Conservation (phyloP, 2,888 invertebrate genomes). For the Thera obeliscata region DNA sequence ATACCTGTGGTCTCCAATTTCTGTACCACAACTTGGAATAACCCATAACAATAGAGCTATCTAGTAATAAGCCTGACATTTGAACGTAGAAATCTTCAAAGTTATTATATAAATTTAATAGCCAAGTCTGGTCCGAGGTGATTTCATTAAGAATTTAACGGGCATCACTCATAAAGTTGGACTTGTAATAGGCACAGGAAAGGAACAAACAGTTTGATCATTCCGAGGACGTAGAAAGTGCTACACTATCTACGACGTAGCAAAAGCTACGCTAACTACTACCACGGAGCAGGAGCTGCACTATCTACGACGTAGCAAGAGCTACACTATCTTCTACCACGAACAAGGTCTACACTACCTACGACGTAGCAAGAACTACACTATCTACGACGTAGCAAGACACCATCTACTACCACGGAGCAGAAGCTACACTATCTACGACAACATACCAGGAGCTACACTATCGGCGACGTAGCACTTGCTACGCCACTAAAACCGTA, state of each 20-base stretch:
- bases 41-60: background rate
- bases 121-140: slow-evolving; percentile 23
- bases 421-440: background rate
- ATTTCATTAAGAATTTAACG: slow-evolving; percentile 32
- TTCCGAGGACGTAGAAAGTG: background rate
- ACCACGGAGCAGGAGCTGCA: background rate
- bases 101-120: slow-evolving; percentile 23
- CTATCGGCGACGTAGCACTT: background rate
- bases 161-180: slow-evolving; percentile 18
- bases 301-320: background rate
- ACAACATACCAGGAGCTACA: background rate
- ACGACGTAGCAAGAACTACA: background rate
- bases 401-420: background rate
- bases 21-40: background rate
- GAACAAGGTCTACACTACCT: too few relatives aligned
- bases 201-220: background rate
- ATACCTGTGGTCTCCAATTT: background rate
- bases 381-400: background rate
- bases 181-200: slow-evolving; percentile 15
- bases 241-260: background rate
- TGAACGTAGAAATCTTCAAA: slow-evolving; percentile 7
- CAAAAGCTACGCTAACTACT: background rate
- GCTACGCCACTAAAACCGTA: background rate
- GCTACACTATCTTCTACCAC: background rate
- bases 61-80: slow-evolving; percentile 8